A percentile compares a stretch with the other conserved stretches of the same genome.
Conservation (phyloP, 2,113 vertebrate genomes). For the Arizona elegans region DNA sequence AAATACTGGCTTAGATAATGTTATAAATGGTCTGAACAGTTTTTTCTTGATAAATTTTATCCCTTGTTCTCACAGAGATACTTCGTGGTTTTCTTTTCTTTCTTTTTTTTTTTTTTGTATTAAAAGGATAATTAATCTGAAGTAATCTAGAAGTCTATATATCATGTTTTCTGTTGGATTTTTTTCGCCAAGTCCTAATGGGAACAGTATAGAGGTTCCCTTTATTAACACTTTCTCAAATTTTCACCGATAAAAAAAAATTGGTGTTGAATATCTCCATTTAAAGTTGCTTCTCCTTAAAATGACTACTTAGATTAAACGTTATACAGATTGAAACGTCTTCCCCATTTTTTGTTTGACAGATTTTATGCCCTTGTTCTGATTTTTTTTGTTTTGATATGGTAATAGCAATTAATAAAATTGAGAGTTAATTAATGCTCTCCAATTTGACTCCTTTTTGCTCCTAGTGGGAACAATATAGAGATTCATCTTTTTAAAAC, state of each 20-base stretch:
- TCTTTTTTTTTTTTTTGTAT: neutral
- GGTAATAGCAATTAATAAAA: neutral
- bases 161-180: neutral
- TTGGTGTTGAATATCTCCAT: neutral
- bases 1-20: slow-evolving; percentile 9
- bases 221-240: neutral
- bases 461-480: neutral
- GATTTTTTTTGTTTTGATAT: slow-evolving; percentile 8
- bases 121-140: neutral
- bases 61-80: neutral
- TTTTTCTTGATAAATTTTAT: neutral
- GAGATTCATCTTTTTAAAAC: neutral
- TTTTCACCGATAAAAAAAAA: neutral
- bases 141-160: neutral
- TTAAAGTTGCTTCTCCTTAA: neutral
- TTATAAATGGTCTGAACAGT: slow-evolving; percentile 3
- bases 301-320: neutral
- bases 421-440: neutral
- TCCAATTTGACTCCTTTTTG: neutral
- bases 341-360: neutral
- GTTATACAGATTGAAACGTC: neutral
- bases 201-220: neutral
- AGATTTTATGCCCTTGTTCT: slow-evolving; percentile 3
- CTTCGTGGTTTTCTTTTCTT: neutral
- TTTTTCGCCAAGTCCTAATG: neutral